A percentile compares a stretch with the other conserved stretches of the same genome.
Conservation (phyloP, 2,797 vertebrate genomes). For the Psittacula derbiana region DNA sequence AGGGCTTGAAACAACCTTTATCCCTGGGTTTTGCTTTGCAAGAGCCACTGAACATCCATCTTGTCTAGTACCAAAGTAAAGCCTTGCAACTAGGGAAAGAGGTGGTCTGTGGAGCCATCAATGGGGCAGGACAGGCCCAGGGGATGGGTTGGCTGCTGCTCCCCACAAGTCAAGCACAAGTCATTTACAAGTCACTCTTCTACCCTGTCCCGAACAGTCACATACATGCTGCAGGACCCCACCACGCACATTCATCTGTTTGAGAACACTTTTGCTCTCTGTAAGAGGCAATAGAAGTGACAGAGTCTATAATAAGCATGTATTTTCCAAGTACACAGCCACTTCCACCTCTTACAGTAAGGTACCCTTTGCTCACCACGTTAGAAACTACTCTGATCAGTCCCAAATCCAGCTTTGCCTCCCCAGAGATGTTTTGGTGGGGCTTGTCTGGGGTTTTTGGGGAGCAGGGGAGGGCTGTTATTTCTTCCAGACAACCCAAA, state of each 20-base stretch:
- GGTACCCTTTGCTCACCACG: neutral
- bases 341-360: neutral
- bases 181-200: neutral
- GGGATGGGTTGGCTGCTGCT: neutral
- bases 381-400: neutral
- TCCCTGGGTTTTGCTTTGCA: neutral
- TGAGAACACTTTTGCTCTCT: neutral
- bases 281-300: neutral
- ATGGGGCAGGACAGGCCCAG: neutral
- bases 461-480: neutral
- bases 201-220: too few species aligned
- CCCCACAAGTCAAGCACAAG: neutral
- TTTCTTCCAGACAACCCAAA: neutral
- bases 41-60: neutral
- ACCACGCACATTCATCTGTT: rapidly evolving
- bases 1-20: neutral
- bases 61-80: neutral
- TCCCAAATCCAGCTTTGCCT: neutral
- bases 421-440: neutral
- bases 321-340: neutral
- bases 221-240: neutral
- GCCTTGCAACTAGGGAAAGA: neutral
- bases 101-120: neutral
- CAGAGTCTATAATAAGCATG: neutral
- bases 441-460: neutral